Base-by-base conservation (phyloP, 2,797 vertebrate species). In the Rhinella marina region DNA sequence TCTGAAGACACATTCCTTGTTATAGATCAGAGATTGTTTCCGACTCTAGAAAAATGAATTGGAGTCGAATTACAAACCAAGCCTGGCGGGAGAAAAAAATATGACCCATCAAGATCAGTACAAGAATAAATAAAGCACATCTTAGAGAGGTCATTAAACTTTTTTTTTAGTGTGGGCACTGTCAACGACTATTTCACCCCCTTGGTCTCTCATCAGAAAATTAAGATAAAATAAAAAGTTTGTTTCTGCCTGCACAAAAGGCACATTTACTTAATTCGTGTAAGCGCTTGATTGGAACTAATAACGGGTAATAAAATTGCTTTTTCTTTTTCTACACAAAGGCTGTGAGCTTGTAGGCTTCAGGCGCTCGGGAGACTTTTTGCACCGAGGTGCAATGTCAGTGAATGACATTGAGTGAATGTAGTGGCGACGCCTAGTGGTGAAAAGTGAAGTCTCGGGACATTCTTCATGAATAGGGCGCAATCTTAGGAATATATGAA, bases 381-480 rank as follows among this genome's bases (percentile, higher is more conserved):
- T 62, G 61, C 80, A 66, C 59, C 4, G 9, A 62, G 7, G 48
- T 48, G 32, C 32, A 81, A 14, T 62, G 59, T 64, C 3, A 66
- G 6, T 13, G 16, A 7, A 64, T 16, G 6, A 32, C 4, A 19
- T n/a, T 23, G 72, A 10, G 13, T 25, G 48, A 21, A 59, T 19
- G 72, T 27, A 72, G 73, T 75, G 56, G 75, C 13, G 85, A 87
- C 85, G n/a, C 62, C 85, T 89, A 79, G 85, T 73, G 88, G 88
- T 52, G 1, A 62, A 29, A 57, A 8, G 17, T 19, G 25, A 81
- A 64, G 19, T 73, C 68, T 11, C 6, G 59, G 76, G 16, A 16
- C 13, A 48, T 68, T 64, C 9, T 56, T 56, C 54, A 78, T 83
- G 21, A 78, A n/a, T 10, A 61, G 68, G 68, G 57, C 61, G 52